Conservation (phyloP, 2,888 invertebrate species). For the Melanchra persicariae region DNA sequence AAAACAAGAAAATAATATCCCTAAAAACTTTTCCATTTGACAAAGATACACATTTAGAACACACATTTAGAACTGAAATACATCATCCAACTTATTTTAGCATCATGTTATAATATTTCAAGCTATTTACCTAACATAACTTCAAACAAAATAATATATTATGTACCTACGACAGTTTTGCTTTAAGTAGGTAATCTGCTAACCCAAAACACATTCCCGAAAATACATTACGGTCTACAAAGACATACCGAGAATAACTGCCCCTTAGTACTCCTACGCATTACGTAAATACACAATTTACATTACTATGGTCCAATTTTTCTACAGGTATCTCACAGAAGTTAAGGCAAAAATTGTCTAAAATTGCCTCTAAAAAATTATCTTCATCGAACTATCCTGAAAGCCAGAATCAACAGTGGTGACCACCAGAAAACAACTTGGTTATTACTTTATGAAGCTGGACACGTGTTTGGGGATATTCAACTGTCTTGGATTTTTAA, state of each 20-base stretch:
- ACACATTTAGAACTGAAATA: too few species aligned
- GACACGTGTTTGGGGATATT: too few species aligned
- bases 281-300: background rate
- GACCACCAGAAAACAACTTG: too few species aligned
- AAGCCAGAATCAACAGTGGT: background rate
- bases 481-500: too few species aligned
- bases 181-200: conserved; percentile 37
- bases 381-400: too few species aligned
- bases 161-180: conserved; percentile 8
- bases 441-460: too few species aligned
- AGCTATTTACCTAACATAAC: background rate
- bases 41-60: too few species aligned
- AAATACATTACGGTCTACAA: conserved; percentile 48
- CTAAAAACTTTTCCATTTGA: too few species aligned
- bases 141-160: background rate
- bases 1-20: too few species aligned
- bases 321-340: background rate
- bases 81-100: background rate
- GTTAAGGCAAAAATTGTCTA: background rate
- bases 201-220: conserved; percentile 46
- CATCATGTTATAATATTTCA: background rate
- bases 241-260: conserved; percentile 59
- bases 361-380: background rate
- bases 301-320: background rate
- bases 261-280: conserved; percentile 13